Base-by-base conservation (phyloP, 2,888 invertebrate species). In the Escarpia spicata region DNA sequence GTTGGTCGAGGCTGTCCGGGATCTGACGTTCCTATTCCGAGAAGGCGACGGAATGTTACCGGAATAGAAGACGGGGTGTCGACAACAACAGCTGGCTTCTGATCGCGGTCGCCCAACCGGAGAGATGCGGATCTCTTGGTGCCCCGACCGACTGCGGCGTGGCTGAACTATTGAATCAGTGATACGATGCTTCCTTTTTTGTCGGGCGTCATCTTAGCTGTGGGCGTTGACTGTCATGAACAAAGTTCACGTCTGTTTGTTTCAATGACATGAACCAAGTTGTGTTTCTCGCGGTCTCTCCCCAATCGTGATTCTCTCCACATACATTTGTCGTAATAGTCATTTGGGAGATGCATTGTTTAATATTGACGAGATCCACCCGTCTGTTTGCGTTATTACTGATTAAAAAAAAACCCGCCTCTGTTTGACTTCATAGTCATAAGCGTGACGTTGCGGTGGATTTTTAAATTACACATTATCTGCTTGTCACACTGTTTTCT, bases 51-150 rank as follows among this genome's bases (percentile, higher is more conserved):
- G 75, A 75, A 75, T 75, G 75, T 75, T 26, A 19, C 75, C 75
- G 75, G 75, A 75, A 75, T 75, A 75, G 75, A 75, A 75, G 75
- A 75, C 75, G 75, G 75, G 75, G 75, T 75, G 75, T 75, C 75
- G 75, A 75, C 75, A 75, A 75, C 75, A 75, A 75, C 75, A 75
- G 75, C 19, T 75, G 75, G 19, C 75, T 26, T 26, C 26, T 26
- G 19, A 75, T 19, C 26, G 75, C 75, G 75, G 75, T 75, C 75
- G n/a, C 6, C 26, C 19, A 75, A 75, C 75, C 75, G 75, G 75
- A 75, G 19, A 75, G 75, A 75, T 3, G 75, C 75, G n/a, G 75
- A 15, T 75, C 26, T 75, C 75, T 15, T 2, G 4, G 6, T 19
- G 75, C n/a, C n/a, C 19, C 19, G n/a, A 4, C 19, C 75, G 75